Evolutionary conservation across 1,140 invertebrate species (phyloP).

Genomic region (Drosophila santomea): DNA sequence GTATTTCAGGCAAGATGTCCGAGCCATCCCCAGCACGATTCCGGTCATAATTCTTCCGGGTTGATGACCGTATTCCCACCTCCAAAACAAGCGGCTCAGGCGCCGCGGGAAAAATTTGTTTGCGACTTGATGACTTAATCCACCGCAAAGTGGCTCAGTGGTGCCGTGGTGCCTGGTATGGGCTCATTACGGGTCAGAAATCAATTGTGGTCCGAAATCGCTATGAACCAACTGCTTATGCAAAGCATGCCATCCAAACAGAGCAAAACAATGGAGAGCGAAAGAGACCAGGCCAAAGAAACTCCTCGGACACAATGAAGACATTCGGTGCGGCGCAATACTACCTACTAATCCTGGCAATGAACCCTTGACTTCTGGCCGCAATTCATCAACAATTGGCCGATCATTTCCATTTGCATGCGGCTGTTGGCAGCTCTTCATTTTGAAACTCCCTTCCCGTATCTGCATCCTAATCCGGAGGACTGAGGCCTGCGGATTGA

Average conservation of each 20-base stretch:
- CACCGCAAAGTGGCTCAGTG: slow-evolving; percentile 43
- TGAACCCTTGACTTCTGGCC: slow-evolving; percentile 62
- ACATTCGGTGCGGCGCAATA: slow-evolving; percentile 32
- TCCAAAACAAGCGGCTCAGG: slow-evolving; percentile 32
- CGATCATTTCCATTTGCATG: slow-evolving; percentile 31
- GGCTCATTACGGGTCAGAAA: slow-evolving; percentile 58
- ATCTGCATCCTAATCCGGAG: slow-evolving; percentile 25
- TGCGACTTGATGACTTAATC: slow-evolving; percentile 51
- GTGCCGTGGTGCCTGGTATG: slow-evolving; percentile 39
- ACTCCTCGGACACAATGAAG: slow-evolving; percentile 44
- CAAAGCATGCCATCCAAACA: slow-evolving; percentile 28
- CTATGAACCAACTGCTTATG: slow-evolving; percentile 51
- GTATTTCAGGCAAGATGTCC: neutral
- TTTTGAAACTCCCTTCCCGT: slow-evolving; percentile 12
- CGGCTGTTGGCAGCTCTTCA: slow-evolving; percentile 27
- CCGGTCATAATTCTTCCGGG: slow-evolving; percentile 3
- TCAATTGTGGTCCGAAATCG: slow-evolving; percentile 43
- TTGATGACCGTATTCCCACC: slow-evolving; percentile 28
- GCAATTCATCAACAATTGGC: slow-evolving; percentile 70
- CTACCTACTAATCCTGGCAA: slow-evolving; percentile 63
- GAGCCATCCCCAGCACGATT: neutral
- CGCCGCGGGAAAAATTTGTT: slow-evolving; percentile 14
- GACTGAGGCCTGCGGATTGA: slow-evolving; percentile 13
- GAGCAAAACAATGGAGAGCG: slow-evolving; percentile 9
- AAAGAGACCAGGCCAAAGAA: slow-evolving; percentile 2